These are phyloP conservation scores for Lerema accius DNA, from an alignment of 1,140 invertebrate genomes.

Conservation along the genomic window DNA sequence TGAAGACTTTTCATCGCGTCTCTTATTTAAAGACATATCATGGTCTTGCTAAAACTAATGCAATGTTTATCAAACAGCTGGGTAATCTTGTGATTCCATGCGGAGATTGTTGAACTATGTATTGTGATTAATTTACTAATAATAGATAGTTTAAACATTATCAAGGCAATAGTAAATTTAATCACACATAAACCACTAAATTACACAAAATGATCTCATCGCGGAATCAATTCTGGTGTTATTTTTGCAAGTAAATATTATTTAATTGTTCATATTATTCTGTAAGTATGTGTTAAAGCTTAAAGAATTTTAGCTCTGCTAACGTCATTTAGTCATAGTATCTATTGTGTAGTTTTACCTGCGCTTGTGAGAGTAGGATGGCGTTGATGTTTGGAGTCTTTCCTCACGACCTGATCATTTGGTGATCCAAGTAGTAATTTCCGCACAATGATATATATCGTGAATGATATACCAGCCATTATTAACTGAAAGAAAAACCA, in stretches of 20 bases:
- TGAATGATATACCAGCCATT: slow-evolving; percentile 69
- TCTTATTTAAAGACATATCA: neutral
- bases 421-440: slow-evolving; percentile 46
- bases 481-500: slow-evolving; percentile 60
- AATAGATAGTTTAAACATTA: neutral
- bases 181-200: no score
- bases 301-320: no score
- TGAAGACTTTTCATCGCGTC: neutral
- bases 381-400: slow-evolving; percentile 64
- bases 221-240: no score
- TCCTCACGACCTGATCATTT: slow-evolving; percentile 41
- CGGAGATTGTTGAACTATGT: no score
- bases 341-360: no score
- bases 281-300: no score
- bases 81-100: neutral
- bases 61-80: neutral
- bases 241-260: no score
- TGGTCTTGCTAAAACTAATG: neutral
- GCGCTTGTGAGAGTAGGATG: slow-evolving; percentile 64
- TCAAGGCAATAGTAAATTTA: no score
- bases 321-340: no score
- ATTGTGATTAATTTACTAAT: no score
- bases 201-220: no score
- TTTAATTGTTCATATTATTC: no score
- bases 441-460: slow-evolving; percentile 68